phyloP scores from a whole-genome alignment of 2,888 invertebrate species.

The Spilarctia lutea region DNA sequence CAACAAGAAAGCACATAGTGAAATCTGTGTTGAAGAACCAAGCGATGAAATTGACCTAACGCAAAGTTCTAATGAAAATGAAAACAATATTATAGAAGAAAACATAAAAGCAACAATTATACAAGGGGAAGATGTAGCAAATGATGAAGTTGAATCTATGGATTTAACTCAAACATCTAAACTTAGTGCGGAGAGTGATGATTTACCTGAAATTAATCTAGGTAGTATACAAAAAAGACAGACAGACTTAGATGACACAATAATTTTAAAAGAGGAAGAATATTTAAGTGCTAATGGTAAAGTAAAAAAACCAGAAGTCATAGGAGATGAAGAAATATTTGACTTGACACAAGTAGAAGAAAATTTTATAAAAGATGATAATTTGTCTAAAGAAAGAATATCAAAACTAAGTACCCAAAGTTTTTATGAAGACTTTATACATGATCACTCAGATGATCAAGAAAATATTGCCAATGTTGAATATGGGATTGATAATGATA shows the following conservation, averaged over 20 bases:
- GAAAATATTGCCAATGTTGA: constrained; percentile 24
- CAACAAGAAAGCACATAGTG: background rate
- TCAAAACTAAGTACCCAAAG: constrained; percentile 42
- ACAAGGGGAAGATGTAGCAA: constrained; percentile 19
- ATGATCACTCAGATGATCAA: constrained; percentile 61
- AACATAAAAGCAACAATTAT: constrained; percentile 3
- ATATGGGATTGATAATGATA: constrained; percentile 38
- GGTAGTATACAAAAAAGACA: constrained; percentile 45
- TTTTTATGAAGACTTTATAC: constrained; percentile 64
- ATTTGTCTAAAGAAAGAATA: background rate
- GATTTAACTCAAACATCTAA: constrained; percentile 72
- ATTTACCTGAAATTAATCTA: constrained; percentile 65
- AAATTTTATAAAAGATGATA: constrained; percentile 19
- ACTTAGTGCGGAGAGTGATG: constrained; percentile 54
- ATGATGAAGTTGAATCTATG: constrained; percentile 45
- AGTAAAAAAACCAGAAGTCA: constrained; percentile 21
- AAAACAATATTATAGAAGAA: background rate
- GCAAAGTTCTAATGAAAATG: constrained; percentile 50
- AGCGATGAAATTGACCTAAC: constrained; percentile 60
- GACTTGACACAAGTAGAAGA: constrained; percentile 50
- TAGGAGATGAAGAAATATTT: constrained; percentile 24
- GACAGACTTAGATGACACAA: constrained; percentile 58
- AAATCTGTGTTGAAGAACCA: background rate
- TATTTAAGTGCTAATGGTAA: constrained; percentile 35
- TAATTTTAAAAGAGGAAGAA: constrained; percentile 54